phyloP scores from a whole-genome alignment of 2,113 vertebrate species.

The Loxodonta africana region DNA sequence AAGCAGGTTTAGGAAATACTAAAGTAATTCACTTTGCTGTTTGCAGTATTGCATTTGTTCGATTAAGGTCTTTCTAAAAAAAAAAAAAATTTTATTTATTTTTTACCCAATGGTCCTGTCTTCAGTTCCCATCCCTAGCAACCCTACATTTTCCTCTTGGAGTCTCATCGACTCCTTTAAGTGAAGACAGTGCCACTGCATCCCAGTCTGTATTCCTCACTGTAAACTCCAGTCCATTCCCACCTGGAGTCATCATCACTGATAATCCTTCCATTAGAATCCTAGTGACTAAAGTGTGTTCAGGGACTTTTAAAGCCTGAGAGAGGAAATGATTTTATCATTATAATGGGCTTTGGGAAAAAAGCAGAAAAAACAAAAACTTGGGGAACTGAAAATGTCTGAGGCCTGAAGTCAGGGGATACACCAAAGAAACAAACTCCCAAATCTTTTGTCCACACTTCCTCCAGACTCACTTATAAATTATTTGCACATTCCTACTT shows the following conservation, averaged over 20 bases:
- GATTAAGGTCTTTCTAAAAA: neutral
- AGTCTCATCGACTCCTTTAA: neutral
- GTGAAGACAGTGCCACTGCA: neutral
- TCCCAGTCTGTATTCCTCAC: neutral
- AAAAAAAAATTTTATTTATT: too few species aligned
- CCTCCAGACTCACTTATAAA: constrained; percentile 47
- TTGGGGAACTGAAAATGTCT: constrained; percentile 66
- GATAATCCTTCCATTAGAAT: neutral
- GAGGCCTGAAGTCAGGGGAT: neutral
- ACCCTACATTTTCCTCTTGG: neutral
- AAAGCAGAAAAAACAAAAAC: neutral
- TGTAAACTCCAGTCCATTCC: neutral
- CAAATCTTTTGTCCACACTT: constrained; percentile 29
- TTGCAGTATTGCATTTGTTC: neutral
- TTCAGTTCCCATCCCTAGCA: neutral
- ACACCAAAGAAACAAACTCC: constrained; percentile 27
- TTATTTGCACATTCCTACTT: neutral
- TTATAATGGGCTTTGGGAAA: neutral
- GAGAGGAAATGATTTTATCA: constrained; percentile 36
- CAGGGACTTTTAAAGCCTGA: neutral
- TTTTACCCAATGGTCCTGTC: neutral
- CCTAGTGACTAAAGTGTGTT: neutral
- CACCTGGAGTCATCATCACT: neutral
- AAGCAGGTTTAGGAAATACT: neutral
- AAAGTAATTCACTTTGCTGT: neutral